These are phyloP conservation scores for Cynodonichthys magdalenae DNA, from an alignment of 2,797 vertebrate species.

Conservation along the genomic window DNA sequence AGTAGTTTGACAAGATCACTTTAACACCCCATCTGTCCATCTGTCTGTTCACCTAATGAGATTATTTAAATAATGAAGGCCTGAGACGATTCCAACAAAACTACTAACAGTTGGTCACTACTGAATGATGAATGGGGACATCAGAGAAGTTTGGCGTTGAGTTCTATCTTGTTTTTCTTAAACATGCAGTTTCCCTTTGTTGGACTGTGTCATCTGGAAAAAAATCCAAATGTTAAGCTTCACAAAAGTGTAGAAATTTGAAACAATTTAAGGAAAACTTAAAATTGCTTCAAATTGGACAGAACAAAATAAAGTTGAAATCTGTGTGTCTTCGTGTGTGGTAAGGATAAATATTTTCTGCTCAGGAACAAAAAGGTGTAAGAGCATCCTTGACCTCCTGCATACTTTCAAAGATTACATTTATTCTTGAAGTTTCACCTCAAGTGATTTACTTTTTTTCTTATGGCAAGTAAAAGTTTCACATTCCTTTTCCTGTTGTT, in stretches of 20 bases:
- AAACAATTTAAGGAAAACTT: conserved; percentile 46
- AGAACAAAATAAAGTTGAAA: conserved; percentile 31
- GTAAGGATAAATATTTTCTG: conserved; percentile 12
- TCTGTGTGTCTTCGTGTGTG: conserved; percentile 40
- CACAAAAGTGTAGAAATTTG: conserved; percentile 20
- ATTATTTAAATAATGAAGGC: too few relatives aligned
- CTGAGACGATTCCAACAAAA: too few relatives aligned
- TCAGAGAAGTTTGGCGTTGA: too few relatives aligned
- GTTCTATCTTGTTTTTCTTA: conserved; percentile 23
- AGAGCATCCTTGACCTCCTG: conserved; percentile 38
- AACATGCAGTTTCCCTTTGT: conserved; percentile 56
- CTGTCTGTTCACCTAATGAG: too few relatives aligned
- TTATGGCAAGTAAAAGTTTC: conserved; percentile 54
- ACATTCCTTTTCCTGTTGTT: conserved; percentile 63
- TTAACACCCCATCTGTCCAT: too few relatives aligned
- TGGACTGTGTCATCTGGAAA: conserved; percentile 34
- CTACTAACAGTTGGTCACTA: too few relatives aligned
- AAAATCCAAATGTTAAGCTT: conserved; percentile 20
- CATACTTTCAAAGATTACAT: conserved; percentile 35
- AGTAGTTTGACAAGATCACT: too few relatives aligned
- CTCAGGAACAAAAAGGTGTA: conserved; percentile 20
- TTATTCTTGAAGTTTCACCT: conserved; percentile 42
- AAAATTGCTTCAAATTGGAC: conserved; percentile 35
- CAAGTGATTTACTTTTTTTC: conserved; percentile 35
- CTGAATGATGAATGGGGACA: too few relatives aligned